These are phyloP conservation scores for Grammatotria lemairii DNA, from an alignment of 2,113 vertebrate genomes.

Conservation along the genomic window DNA sequence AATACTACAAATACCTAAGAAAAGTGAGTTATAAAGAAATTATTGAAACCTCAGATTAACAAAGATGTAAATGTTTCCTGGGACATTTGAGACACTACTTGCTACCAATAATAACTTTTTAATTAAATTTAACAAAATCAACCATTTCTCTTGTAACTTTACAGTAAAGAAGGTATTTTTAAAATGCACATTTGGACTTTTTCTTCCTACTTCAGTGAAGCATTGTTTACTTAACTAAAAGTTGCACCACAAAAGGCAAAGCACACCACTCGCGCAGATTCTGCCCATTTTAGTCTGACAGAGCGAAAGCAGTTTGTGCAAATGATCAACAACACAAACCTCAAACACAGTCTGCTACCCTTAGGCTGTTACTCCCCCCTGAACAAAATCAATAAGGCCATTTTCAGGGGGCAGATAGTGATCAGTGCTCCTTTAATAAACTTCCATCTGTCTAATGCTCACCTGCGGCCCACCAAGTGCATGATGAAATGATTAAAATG, in stretches of 20 bases:
- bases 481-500: conserved; percentile 61
- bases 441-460: conserved; percentile 51
- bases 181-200: background rate
- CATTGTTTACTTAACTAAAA: background rate
- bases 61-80: background rate
- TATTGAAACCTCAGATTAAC: background rate
- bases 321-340: conserved; percentile 34
- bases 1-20: background rate
- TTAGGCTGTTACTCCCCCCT: conserved; percentile 32
- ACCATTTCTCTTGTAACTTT: background rate
- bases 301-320: conserved; percentile 10
- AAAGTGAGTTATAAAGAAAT: background rate
- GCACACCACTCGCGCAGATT: background rate
- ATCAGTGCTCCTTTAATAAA: conserved; percentile 70
- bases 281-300: background rate
- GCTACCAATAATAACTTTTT: background rate
- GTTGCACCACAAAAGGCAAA: background rate
- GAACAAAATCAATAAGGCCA: conserved; percentile 66
- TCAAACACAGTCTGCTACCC: conserved; percentile 7
- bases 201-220: background rate
- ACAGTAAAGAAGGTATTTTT: background rate
- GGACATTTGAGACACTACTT: background rate
- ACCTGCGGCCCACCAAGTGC: conserved; percentile 27
- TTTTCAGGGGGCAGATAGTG: conserved; percentile 61
- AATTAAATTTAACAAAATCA: background rate